Base-by-base conservation (phyloP, 2,888 invertebrate species). In the Spilosoma lubricipeda region DNA sequence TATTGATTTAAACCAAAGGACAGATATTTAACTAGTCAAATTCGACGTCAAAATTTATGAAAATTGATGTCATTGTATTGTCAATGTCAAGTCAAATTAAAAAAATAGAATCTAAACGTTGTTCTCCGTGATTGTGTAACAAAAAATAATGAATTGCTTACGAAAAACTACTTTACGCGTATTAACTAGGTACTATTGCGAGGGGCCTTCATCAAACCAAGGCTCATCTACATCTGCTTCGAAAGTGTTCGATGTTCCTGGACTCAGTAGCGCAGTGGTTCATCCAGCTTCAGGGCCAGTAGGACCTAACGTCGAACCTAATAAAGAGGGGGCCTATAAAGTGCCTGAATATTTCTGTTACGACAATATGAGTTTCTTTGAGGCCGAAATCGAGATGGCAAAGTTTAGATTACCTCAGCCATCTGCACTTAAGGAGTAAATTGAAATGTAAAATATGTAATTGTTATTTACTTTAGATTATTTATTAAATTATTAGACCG, bases 321-420 rank as follows among this genome's bases (percentile, higher is more conserved):
- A 95, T 48, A 98, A 98, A 91, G 91, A 95, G 75, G 97, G 96
- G 18, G 96, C 96, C 1, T 99, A 98, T 90, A 98, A 98, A 94
- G 98, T 98, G 79, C 98, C 98, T 0, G 98, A 99, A 94, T 99
- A 99, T 90, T 99, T 97, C 87, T 97, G 97, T 82, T 98, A 98
- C 87, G 97, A 98, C 87, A 96, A 96, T 66, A 97, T 96, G 84
- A 98, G 97, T 82, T 99, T 97, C 89, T 97, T 97, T 85, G 98
- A 99, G 93, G 98, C 98, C 70, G 98, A 99, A 95, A 96, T 98
- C 36, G 98, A 98, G 94, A 97, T 99, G 97, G 96, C 96, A 3
- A 97, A 98, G 87, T 98, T 96, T 87, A 96, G 99, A 87, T 96
- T 97, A 74, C 98, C 98, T 33, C 98, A 98, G 90, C 98, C 98